These are phyloP conservation scores for Hippopotamus amphibius DNA, from an alignment of 2,113 vertebrate species.

Conservation along the genomic window DNA sequence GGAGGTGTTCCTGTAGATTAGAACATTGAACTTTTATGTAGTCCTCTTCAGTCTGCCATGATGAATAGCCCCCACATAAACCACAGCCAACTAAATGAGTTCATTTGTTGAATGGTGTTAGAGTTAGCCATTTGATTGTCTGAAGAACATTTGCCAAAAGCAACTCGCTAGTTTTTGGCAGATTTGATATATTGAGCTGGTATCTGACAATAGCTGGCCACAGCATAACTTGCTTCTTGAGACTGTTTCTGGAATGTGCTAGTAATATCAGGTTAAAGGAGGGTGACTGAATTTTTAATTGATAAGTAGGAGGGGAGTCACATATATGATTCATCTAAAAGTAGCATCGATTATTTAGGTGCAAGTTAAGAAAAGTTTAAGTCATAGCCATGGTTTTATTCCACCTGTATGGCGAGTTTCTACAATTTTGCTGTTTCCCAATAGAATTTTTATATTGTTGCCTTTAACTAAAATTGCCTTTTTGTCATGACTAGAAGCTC, in stretches of 20 bases:
- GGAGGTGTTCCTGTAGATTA: not conserved
- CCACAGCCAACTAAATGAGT: not conserved
- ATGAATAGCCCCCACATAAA: not conserved
- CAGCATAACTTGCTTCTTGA: not conserved
- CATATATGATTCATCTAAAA: not conserved
- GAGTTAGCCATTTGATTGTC: constrained; percentile 24
- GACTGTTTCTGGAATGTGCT: too few species aligned
- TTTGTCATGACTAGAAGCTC: not conserved
- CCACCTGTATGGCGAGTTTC: not conserved
- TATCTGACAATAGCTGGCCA: not conserved
- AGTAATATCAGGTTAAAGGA: not conserved
- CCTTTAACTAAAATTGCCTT: constrained; percentile 25
- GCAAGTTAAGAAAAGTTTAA: not conserved
- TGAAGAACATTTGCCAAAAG: constrained; percentile 3
- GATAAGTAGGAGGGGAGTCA: not conserved
- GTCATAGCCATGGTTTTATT: not conserved
- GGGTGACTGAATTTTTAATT: not conserved
- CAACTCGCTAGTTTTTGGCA: not conserved
- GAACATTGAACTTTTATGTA: not conserved
- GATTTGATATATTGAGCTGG: not conserved
- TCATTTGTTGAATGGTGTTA: constrained; percentile 23
- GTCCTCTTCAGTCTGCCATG: not conserved
- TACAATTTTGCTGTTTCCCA: not conserved
- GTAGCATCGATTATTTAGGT: not conserved
- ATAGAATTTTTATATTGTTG: constrained; percentile 48